These are phyloP conservation scores for Brachionus paranguensis DNA, from an alignment of 1,140 invertebrate genomes.

Conservation along the genomic window DNA sequence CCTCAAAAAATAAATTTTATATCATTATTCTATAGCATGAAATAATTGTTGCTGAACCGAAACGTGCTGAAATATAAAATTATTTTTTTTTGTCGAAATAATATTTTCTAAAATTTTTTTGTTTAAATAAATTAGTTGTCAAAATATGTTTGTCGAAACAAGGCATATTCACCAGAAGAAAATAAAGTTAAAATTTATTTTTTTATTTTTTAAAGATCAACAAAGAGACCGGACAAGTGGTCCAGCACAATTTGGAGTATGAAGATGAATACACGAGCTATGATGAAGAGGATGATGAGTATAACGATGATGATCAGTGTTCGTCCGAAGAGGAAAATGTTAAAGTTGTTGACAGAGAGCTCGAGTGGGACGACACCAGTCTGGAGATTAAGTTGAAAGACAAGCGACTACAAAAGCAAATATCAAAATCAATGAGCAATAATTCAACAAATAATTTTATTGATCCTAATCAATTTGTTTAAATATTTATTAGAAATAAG, in stretches of 20 bases:
- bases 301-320: neutral
- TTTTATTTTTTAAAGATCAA: neutral
- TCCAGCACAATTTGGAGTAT: slow-evolving; percentile 5
- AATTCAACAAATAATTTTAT: slow-evolving; percentile 13
- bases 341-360: slow-evolving; percentile 16
- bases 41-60: too few species aligned
- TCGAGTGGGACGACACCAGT: slow-evolving; percentile 37
- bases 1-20: too few species aligned
- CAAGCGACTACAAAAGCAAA: neutral
- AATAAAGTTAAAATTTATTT: neutral
- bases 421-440: neutral
- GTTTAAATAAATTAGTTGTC: too few species aligned
- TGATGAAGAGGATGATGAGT: slow-evolving; percentile 29
- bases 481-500: neutral
- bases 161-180: too few species aligned
- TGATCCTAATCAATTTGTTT: slow-evolving; percentile 34
- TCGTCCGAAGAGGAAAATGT: slow-evolving; percentile 7
- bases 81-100: too few species aligned
- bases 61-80: too few species aligned
- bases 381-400: slow-evolving; percentile 8
- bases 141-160: too few species aligned
- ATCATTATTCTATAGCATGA: too few species aligned
- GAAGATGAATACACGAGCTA: slow-evolving; percentile 5
- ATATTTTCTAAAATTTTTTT: too few species aligned
- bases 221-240: neutral